These are phyloP conservation scores for Actinia equina DNA, from an alignment of 64 coral and sea anemone species.

Conservation along the genomic window DNA sequence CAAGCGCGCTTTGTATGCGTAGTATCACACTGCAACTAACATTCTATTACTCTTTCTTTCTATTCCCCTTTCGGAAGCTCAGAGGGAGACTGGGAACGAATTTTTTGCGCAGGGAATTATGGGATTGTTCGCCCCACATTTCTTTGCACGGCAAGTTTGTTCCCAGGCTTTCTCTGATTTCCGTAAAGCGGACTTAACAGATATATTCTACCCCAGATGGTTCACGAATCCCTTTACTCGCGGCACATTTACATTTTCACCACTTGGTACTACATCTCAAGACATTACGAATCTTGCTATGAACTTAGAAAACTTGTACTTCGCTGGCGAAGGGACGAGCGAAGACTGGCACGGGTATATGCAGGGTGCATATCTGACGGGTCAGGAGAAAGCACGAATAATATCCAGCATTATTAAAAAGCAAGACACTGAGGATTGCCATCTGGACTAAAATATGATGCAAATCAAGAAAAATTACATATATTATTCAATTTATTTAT, in stretches of 20 bases:
- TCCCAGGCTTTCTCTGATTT: neutral
- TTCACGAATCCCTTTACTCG: constrained; percentile 7
- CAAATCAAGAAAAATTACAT: too few species aligned
- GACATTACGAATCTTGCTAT: constrained; percentile 13
- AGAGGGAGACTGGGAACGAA: neutral
- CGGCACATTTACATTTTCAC: constrained; percentile 7
- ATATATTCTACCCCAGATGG: constrained; percentile 44
- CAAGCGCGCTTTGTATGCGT: too few species aligned
- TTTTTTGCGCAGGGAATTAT: neutral
- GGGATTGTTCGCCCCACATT: neutral
- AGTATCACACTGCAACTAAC: neutral
- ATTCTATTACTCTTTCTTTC: neutral
- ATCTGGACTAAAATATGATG: too few species aligned
- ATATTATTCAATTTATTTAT: too few species aligned
- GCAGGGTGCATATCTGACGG: constrained; percentile 25
- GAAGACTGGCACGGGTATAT: constrained; percentile 35
- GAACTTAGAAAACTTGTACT: constrained; percentile 6
- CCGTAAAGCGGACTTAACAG: neutral
- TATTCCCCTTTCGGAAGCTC: neutral
- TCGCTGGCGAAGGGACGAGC: constrained; percentile 35
- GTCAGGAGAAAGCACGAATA: constrained; percentile 3
- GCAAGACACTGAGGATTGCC: neutral
- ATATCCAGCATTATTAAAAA: neutral
- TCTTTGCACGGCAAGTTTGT: neutral
- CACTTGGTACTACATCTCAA: neutral